Evolutionary conservation across 2,113 vertebrate genomes (phyloP), one percentile per base, ranked within the genome.

Genomic region (Ptilorrhoa leucosticta): DNA sequence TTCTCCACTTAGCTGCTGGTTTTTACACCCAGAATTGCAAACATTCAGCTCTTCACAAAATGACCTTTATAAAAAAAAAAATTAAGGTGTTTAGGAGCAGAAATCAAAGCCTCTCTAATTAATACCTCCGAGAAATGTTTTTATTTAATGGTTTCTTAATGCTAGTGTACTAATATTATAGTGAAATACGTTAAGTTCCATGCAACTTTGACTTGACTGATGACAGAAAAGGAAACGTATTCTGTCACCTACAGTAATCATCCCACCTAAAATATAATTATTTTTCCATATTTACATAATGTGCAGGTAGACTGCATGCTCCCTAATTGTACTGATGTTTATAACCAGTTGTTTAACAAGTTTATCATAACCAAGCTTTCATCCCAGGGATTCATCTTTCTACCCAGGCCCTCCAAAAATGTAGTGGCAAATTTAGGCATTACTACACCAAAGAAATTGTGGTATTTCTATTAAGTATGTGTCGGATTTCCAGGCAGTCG

Each of bases 101-200:
- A 93, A 96, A 97, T 78, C 56, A 93, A 92, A 89, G 44, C 72
- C 63, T 95, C 68, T 90, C 86, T 97, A 98, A 98, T 97, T 97
- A 98, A 96, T 95, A 93, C 92, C 87, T 82, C 53, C 61, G 90
- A 95, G 96, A 91, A 94, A 63, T 64, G 21, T 35, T 96, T 94
- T 83, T 72, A 96, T 92, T 83, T 97, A 96, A 96, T 95, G 63
- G 61, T 73, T 95, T 96, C 91, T 96, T 92, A 76, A 92, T 96
- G 71, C 72, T 81, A 92, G 37, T 90, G 61, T 83, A 85, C 87
- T 95, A 90, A 93, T 93, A 83, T 91, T 94, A 90, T 91, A 94
- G 69, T 95, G 96, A 97, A 97, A 93, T 95, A 92, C 27, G 16
- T 94, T 95, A 82, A 90, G 87, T 91, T 90, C 57, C 39, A 51